Conservation (phyloP, 2,113 vertebrate genomes). For the Mustelus asterias region DNA sequence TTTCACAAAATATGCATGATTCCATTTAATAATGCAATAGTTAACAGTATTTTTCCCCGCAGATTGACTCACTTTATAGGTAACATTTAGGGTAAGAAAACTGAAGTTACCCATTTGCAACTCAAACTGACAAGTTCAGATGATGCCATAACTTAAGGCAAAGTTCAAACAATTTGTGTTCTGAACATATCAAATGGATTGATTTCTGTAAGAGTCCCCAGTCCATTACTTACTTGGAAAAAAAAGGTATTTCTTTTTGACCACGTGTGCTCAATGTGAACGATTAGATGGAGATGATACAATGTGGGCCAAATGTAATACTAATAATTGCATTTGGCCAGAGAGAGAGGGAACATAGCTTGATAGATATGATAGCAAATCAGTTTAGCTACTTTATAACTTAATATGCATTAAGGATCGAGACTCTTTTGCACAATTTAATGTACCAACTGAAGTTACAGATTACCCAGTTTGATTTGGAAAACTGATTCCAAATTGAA, state of each 20-base stretch:
- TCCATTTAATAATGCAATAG: neutral
- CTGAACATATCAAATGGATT: neutral
- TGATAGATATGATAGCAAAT: neutral
- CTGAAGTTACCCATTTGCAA: neutral
- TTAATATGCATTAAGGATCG: neutral
- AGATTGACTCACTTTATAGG: neutral
- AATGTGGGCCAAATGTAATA: neutral
- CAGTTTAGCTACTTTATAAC: neutral
- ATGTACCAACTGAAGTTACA: neutral
- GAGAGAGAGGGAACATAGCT: neutral
- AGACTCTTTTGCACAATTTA: neutral
- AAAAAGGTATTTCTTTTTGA: neutral
- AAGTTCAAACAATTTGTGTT: neutral
- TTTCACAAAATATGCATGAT: neutral
- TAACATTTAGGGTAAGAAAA: neutral
- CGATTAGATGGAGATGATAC: too few species aligned
- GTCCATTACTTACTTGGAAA: neutral
- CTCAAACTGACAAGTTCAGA: neutral
- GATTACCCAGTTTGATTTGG: neutral
- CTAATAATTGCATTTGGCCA: neutral
- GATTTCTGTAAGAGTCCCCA: neutral
- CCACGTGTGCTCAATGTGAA: neutral
- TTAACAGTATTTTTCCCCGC: neutral
- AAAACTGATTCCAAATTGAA: neutral
- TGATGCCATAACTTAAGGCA: neutral